A percentile compares a stretch with the other conserved stretches of the same genome.
Conservation (phyloP, 1,140 invertebrate genomes). For the Medauroidea extradentata region DNA sequence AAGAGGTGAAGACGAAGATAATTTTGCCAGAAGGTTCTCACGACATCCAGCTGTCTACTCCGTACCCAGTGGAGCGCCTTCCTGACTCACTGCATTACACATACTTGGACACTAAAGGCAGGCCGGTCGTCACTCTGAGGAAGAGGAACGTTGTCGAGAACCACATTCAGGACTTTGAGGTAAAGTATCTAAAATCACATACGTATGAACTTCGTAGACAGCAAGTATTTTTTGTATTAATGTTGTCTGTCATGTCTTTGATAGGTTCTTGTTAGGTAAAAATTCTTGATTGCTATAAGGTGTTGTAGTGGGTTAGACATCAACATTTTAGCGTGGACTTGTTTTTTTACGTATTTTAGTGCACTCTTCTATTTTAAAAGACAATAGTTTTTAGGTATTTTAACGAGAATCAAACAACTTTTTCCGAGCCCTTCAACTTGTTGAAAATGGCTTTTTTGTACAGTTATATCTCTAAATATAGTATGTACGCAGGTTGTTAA, state of each 20-base stretch:
- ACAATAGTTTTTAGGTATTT: too few species aligned
- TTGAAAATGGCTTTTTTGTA: too few species aligned
- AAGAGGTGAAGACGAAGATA: slow-evolving; percentile 84
- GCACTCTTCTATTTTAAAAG: not conserved
- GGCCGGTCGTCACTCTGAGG: slow-evolving; percentile 79
- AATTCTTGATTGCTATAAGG: too few species aligned
- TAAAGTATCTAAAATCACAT: slow-evolving; percentile 32
- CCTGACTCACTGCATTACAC: slow-evolving; percentile 81
- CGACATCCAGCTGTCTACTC: slow-evolving; percentile 75
- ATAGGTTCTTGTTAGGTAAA: too few species aligned
- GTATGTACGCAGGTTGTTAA: too few species aligned
- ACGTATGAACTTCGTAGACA: too few species aligned
- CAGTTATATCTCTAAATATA: too few species aligned
- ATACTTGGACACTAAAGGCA: slow-evolving; percentile 91
- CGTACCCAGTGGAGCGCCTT: slow-evolving; percentile 72
- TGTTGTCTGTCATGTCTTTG: too few species aligned
- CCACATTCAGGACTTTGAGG: slow-evolving; percentile 86
- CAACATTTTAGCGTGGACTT: not conserved
- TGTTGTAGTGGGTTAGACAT: not conserved
- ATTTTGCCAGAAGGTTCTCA: slow-evolving; percentile 92
- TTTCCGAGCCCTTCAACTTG: too few species aligned
- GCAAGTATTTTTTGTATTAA: too few species aligned
- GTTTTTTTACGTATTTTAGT: not conserved
- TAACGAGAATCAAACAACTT: too few species aligned
- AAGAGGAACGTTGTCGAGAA: slow-evolving; percentile 92